Base-by-base conservation (phyloP, 2,113 vertebrate species). In the Spermophilus dauricus region DNA sequence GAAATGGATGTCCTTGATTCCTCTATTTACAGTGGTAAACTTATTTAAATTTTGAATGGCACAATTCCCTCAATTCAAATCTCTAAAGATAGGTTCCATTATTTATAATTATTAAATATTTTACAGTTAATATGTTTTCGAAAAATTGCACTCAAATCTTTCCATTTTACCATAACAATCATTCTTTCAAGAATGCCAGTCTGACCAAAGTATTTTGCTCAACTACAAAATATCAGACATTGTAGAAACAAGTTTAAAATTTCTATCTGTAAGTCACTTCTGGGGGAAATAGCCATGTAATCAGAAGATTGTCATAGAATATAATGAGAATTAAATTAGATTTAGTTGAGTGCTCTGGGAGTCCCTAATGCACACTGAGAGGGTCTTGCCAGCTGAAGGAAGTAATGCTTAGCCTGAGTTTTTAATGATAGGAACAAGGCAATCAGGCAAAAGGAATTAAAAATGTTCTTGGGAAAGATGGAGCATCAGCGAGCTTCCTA, bases 1-100 rank as follows among this genome's bases (percentile, higher is more conserved):
- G 67, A 94, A 89, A 53, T 86, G 94, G 24, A 83, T 91, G 80
- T 30, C 84, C 83, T 98, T 98, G 86, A 90, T 94, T 73, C 72
- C 39, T 94, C 10, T 97, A 94, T 97, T 98, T 97, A 96, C 53
- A 76, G 30, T 0, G 28, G 26, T n/a, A 39, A 61, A 32, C 94
- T 14, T 69, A 86, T 80, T 94, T 95, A 89, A 42, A 89, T 92
- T 96, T 92, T 95, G 86, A 97, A 94, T 96, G 56, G 78, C 17
- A 86, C 45, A 96, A 48, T 96, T 92, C 32, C 17, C 91, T 96
- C 22, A 32, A 84, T 83, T 92, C 63, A 93, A n/a, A 84, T 94
- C 8, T 95, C 63, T 56, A 96, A 98, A 91, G 17, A 83, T 22
- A 30, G 51, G 48, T 92, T 70, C 56, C 82, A 58, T 90, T 20